These are phyloP conservation scores for Ia io DNA, from an alignment of 2,113 vertebrate species.

Conservation along the genomic window DNA sequence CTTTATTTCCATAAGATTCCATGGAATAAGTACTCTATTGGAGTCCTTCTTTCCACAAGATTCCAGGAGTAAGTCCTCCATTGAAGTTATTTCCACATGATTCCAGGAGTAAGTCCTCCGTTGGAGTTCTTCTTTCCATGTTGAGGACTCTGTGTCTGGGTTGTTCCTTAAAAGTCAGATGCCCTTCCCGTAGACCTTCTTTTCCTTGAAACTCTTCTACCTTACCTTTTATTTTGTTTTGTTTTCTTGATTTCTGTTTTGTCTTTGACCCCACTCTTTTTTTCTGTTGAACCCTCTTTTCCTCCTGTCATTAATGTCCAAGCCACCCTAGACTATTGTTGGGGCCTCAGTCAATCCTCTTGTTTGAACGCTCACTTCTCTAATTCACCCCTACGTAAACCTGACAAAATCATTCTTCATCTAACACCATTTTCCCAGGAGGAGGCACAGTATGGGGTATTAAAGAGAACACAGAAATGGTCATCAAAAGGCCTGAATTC, in stretches of 20 bases:
- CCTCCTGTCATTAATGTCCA: not conserved
- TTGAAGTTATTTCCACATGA: too few species aligned
- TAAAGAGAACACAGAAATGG: not conserved
- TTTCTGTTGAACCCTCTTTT: not conserved
- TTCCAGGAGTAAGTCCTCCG: not conserved
- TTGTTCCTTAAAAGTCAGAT: not conserved
- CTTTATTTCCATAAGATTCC: too few species aligned
- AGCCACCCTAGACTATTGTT: not conserved
- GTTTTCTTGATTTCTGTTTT: not conserved
- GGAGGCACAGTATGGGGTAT: accelerated
- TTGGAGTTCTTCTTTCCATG: not conserved
- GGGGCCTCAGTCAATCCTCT: too few species aligned
- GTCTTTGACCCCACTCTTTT: not conserved
- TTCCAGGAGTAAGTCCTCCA: not conserved
- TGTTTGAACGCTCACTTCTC: not conserved
- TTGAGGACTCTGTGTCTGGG: not conserved
- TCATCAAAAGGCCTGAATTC: not conserved
- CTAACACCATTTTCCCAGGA: not conserved
- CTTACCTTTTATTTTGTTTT: not conserved
- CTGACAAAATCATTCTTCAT: not conserved
- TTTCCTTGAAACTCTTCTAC: not conserved
- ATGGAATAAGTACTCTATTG: not conserved
- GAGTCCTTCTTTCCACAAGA: too few species aligned
- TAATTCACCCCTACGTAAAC: not conserved
- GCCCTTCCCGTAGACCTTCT: not conserved